A percentile compares a stretch with the other conserved stretches of the same genome.
These are phyloP conservation scores for Paguma larvata DNA, from an alignment of 2,797 vertebrate genomes.

Conservation along the genomic window DNA sequence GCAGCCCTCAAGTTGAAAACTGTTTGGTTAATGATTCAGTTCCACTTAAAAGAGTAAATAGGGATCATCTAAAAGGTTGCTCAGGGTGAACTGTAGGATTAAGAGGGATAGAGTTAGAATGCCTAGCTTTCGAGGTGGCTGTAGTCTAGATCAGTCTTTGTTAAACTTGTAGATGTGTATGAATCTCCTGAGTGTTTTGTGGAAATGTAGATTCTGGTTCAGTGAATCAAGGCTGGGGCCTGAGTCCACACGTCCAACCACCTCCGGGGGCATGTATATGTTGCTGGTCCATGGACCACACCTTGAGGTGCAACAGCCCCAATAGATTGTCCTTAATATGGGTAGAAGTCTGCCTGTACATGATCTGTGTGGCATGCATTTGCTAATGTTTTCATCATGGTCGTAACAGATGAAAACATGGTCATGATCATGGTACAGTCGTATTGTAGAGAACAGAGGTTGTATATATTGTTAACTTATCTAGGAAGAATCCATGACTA, in stretches of 20 bases:
- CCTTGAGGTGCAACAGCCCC: neutral
- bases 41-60: slow-evolving; percentile 14
- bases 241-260: neutral
- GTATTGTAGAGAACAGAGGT: neutral
- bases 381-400: neutral
- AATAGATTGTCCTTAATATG: neutral
- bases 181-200: neutral
- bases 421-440: neutral
- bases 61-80: neutral
- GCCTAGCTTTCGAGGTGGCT: neutral
- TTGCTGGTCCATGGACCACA: neutral
- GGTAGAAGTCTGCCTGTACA: neutral
- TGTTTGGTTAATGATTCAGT: neutral
- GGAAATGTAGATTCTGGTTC: neutral
- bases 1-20: neutral
- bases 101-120: neutral
- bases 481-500: neutral
- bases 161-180: neutral
- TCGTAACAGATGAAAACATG: neutral
- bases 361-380: neutral
- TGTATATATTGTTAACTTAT: neutral
- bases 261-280: neutral
- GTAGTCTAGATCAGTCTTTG: neutral
- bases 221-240: neutral
- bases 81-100: neutral